A percentile compares a stretch with the other conserved stretches of the same genome.
phyloP scores from a whole-genome alignment of 1,140 invertebrate species.

The Euborellia annulipes region DNA sequence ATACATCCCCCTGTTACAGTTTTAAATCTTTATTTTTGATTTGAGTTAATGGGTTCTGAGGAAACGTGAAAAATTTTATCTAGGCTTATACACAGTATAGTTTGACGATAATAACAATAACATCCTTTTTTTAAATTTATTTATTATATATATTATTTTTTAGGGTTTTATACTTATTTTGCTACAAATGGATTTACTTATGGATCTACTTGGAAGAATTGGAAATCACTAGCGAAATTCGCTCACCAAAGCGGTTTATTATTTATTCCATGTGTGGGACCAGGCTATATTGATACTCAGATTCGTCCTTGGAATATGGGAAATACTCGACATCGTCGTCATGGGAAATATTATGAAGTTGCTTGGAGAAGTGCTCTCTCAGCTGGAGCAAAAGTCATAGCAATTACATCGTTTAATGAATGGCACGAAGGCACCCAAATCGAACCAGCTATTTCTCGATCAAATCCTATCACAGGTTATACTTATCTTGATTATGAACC shows the following conservation, averaged over 20 bases:
- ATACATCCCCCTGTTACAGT: no score
- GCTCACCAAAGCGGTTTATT: slow-evolving; percentile 35
- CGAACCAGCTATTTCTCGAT: slow-evolving; percentile 36
- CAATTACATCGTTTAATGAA: slow-evolving; percentile 42
- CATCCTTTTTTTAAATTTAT: no score
- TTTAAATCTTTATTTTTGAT: no score
- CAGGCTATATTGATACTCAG: slow-evolving; percentile 39
- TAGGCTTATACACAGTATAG: no score
- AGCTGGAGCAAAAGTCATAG: slow-evolving; percentile 32
- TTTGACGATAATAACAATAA: no score
- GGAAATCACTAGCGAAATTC: slow-evolving; percentile 37
- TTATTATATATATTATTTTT: no score
- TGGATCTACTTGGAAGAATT: slow-evolving; percentile 46
- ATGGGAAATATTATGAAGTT: slow-evolving; percentile 27
- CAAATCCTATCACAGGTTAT: slow-evolving; percentile 24
- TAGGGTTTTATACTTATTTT: slow-evolving; percentile 41
- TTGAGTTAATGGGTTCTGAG: no score
- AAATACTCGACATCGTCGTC: slow-evolving; percentile 35
- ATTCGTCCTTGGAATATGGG: slow-evolving; percentile 34
- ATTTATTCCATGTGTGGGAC: slow-evolving; percentile 41
- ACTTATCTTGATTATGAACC: slow-evolving; percentile 39
- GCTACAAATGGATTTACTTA: slow-evolving; percentile 40
- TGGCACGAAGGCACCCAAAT: slow-evolving; percentile 46
- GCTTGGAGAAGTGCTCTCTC: slow-evolving; percentile 37
- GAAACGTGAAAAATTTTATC: no score